phyloP scores from a whole-genome alignment of 2,888 invertebrate genomes.

The Ennomos fuscantarius region DNA sequence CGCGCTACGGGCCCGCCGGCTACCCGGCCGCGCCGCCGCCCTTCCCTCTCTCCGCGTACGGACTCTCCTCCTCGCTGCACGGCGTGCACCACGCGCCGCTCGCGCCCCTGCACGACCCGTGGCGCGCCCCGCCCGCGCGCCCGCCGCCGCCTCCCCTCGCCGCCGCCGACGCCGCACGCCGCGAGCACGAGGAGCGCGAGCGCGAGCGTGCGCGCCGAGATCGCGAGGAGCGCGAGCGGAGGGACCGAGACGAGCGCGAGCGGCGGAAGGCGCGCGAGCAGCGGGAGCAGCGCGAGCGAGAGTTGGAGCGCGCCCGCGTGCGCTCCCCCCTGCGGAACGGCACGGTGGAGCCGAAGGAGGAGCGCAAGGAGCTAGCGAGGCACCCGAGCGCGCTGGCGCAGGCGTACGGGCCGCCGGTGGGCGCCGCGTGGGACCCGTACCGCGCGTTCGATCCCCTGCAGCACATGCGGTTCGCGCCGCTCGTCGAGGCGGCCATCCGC shows the following conservation, averaged over 20 bases:
- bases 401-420: slow-evolving; percentile 85
- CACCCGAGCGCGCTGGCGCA: slow-evolving; percentile 71
- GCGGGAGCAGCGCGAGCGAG: slow-evolving; percentile 86
- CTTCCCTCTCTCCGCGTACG: slow-evolving; percentile 89
- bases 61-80: slow-evolving; percentile 75
- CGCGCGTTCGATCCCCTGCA: slow-evolving; percentile 89
- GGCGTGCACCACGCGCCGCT: slow-evolving; percentile 74
- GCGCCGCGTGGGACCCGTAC: slow-evolving; percentile 87
- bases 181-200: slow-evolving; percentile 78
- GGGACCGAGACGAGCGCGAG: slow-evolving; percentile 68
- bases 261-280: slow-evolving; percentile 83
- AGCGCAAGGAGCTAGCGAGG: slow-evolving; percentile 83
- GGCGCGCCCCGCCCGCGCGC: slow-evolving; percentile 59
- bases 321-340: slow-evolving; percentile 92
- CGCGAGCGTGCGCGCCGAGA: slow-evolving; percentile 84
- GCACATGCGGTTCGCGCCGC: slow-evolving; percentile 90
- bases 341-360: slow-evolving; percentile 76
- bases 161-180: slow-evolving; percentile 65
- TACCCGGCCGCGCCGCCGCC: slow-evolving; percentile 88
- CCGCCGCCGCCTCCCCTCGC: slow-evolving; percentile 45
- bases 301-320: slow-evolving; percentile 86
- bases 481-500: slow-evolving; percentile 91
- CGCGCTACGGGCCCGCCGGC: slow-evolving; percentile 89
- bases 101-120: slow-evolving; percentile 74
- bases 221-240: slow-evolving; percentile 87